Percentiles rank a stretch among this genome's conserved stretches.
phyloP scores from a whole-genome alignment of 2,797 vertebrate species.

The Perdix hodgsoniae region DNA sequence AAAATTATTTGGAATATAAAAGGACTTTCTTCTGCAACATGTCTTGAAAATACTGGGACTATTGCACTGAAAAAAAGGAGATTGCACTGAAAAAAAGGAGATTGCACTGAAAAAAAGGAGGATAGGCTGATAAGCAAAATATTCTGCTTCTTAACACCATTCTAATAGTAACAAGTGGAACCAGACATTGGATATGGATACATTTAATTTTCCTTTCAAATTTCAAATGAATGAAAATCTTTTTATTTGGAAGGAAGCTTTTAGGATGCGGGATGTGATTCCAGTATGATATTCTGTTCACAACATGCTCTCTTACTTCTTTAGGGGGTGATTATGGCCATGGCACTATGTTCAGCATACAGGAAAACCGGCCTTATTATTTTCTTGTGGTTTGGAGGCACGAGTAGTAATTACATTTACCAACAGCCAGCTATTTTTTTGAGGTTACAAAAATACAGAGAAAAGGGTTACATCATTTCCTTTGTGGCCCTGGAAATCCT shows the following conservation, averaged over 20 bases:
- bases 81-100: not conserved
- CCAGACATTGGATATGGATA: not conserved
- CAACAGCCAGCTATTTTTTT: conserved; percentile 44
- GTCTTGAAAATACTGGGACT: not conserved
- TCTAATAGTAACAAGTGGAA: not conserved
- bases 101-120: too few relatives aligned
- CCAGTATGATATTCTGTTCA: not conserved
- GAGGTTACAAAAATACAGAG: conserved; percentile 21
- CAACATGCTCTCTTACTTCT: not conserved
- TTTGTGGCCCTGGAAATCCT: conserved; percentile 48
- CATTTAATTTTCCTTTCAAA: not conserved
- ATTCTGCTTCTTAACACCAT: not conserved
- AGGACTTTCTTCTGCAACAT: not conserved
- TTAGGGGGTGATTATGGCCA: conserved; percentile 10
- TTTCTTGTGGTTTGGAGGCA: conserved; percentile 49
- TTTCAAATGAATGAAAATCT: not conserved
- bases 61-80: not conserved
- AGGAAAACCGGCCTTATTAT: conserved; percentile 30
- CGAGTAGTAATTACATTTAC: conserved; percentile 33
- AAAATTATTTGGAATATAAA: not conserved
- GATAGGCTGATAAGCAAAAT: not conserved
- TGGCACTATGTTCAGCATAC: conserved; percentile 27
- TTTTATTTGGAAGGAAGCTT: not conserved
- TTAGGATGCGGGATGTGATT: not conserved
- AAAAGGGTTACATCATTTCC: conserved; percentile 51